Evolutionary conservation across 2,888 invertebrate species (phyloP).

Genomic region (Apoda limacodes): DNA sequence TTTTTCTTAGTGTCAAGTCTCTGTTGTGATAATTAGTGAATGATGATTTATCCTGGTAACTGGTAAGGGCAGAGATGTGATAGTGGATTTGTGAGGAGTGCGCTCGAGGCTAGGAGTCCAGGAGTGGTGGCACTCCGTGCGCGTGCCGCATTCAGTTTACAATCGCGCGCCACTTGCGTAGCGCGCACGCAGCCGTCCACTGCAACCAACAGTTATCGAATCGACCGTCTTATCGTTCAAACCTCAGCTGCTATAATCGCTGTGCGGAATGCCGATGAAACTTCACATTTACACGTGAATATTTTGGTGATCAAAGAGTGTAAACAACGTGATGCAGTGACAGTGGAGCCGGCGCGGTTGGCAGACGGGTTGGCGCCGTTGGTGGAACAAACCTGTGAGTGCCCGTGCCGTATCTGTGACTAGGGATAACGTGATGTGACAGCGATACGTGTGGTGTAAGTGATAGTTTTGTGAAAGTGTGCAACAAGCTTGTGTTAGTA

Average conservation of each 20-base stretch:
- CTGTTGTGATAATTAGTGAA: too few species aligned
- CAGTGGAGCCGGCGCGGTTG: slow-evolving; percentile 8
- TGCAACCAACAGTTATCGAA: slow-evolving; percentile 32
- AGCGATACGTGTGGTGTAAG: slow-evolving; percentile 56
- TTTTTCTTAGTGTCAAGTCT: too few species aligned
- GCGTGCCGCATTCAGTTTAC: slow-evolving; percentile 52
- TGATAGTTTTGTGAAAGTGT: slow-evolving; percentile 70
- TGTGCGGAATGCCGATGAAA: slow-evolving; percentile 36
- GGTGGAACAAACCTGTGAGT: slow-evolving; percentile 29
- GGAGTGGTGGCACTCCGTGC: slow-evolving; percentile 42
- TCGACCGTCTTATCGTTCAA: slow-evolving; percentile 47
- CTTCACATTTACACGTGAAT: slow-evolving; percentile 31
- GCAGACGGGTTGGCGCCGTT: slow-evolving; percentile 21
- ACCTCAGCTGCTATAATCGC: slow-evolving; percentile 31
- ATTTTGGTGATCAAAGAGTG: slow-evolving; percentile 31
- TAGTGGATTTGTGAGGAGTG: slow-evolving; percentile 43
- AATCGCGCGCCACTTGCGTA: slow-evolving; percentile 57
- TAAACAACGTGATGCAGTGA: slow-evolving; percentile 32
- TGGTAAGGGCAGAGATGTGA: too few species aligned
- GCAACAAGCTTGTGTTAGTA: slow-evolving; percentile 52
- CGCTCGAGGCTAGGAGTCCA: slow-evolving; percentile 56
- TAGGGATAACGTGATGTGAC: slow-evolving; percentile 66
- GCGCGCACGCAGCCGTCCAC: slow-evolving; percentile 47
- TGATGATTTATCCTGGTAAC: too few species aligned
- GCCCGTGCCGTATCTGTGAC: slow-evolving; percentile 35